These are phyloP conservation scores for Myotis davidii DNA, from an alignment of 2,113 vertebrate species.

Conservation along the genomic window DNA sequence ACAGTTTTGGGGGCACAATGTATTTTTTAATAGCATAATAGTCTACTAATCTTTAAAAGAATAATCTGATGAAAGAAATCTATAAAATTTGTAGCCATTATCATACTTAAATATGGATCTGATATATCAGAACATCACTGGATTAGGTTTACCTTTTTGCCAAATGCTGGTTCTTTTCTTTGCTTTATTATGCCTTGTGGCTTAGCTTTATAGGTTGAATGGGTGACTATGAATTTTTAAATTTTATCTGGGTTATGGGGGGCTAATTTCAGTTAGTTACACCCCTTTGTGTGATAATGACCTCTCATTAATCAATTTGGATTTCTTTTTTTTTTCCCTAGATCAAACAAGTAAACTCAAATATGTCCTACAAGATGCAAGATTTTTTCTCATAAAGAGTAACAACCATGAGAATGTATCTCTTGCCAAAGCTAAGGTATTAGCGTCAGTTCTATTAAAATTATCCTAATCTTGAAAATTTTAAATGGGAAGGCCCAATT, in stretches of 20 bases:
- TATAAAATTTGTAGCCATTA: background rate
- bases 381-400: conserved; percentile 99
- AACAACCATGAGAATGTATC: conserved; percentile 99
- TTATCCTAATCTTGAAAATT: conserved; percentile 5
- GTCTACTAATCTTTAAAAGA: background rate
- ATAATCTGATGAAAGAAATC: background rate
- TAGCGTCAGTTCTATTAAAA: conserved; percentile 51
- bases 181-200: conserved; percentile 74
- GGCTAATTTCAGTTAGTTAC: conserved; percentile 57
- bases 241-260: conserved; percentile 68
- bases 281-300: conserved; percentile 7
- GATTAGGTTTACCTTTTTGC: conserved; percentile 71
- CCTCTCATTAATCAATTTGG: conserved; percentile 61
- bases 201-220: conserved; percentile 73
- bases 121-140: conserved; percentile 86
- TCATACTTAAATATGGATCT: background rate
- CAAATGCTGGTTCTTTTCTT: conserved; percentile 71
- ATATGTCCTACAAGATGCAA: conserved; percentile 95
- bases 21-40: background rate
- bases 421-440: conserved; percentile 98
- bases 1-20: conserved; percentile 22
- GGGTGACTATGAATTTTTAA: conserved; percentile 69
- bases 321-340: conserved; percentile 83
- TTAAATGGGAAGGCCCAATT: background rate
- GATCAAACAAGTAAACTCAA: conserved; percentile 96